phyloP scores from a whole-genome alignment of 2,888 invertebrate species.

The Lithosia quadra region DNA sequence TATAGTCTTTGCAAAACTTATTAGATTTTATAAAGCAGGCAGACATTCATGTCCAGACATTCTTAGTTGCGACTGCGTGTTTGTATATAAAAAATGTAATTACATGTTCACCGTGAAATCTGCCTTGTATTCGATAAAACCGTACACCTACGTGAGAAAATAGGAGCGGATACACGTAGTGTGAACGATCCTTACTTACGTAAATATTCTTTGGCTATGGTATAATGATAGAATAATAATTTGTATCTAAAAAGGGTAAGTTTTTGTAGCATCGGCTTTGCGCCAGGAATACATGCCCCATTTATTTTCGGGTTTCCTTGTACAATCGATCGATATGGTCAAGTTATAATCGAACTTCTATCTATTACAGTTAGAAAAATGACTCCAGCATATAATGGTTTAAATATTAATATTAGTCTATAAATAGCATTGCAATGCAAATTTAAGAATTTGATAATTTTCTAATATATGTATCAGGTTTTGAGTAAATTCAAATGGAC shows the following conservation, averaged over 20 bases:
- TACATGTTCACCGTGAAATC: not conserved
- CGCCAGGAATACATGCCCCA: not conserved
- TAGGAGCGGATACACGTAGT: not conserved
- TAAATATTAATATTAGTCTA: not conserved
- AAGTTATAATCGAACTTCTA: not conserved
- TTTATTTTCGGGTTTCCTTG: not conserved
- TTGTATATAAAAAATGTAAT: not conserved
- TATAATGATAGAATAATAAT: constrained; percentile 10
- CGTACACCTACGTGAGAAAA: not conserved
- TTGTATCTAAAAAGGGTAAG: constrained; percentile 3
- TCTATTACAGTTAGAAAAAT: not conserved
- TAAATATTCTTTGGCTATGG: constrained; percentile 32
- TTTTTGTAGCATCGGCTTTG: not conserved
- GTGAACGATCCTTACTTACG: constrained; percentile 6
- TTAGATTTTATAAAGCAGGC: too few species aligned
- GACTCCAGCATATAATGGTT: not conserved
- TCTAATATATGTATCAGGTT: not conserved
- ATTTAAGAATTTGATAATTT: not conserved
- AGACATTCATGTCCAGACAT: too few species aligned
- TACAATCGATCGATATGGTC: not conserved
- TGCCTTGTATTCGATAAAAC: not conserved
- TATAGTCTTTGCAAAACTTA: too few species aligned
- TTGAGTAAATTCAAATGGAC: not conserved
- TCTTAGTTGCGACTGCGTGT: not conserved
- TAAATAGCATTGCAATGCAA: not conserved